Evolutionary conservation across 1,140 invertebrate genomes (phyloP), one percentile per base, ranked within the genome.

Genomic region (Drosophila lacteicornis): DNA sequence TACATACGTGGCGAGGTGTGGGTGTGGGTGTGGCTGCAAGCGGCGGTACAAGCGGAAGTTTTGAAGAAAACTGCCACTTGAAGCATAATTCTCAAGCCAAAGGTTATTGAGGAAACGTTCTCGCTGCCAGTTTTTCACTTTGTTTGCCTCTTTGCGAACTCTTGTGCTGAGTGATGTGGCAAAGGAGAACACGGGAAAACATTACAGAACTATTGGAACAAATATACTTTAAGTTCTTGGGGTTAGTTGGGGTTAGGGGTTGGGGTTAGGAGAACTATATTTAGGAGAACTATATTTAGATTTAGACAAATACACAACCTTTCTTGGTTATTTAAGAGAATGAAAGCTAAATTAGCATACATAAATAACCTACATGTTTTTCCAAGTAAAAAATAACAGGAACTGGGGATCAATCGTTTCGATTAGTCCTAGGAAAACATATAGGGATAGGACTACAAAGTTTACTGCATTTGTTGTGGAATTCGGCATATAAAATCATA

Each of bases 71-170:
- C 67, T 42, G 53, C 70, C 71, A 77, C 76, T 86, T 79, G 78
- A 76, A 58, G 56, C 83, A 87, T 80, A 76, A 75, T 87, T 85
- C 86, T 45, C 59, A 47, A 75, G 56, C 56, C 67, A 63, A 75
- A 68, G 75, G 55, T 74, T 76, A 82, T 87, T 47, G 66, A 86
- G 82, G 79, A 85, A 85, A 65, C 68, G 60, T 70, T 81, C 33
- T 40, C 76, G 60, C 56, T 33, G 43, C 57, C 66, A 40, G 46
- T 77, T 65, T 68, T 62, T 25, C 36, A 42, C 36, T 19, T 63
- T 70, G 67, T 70, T 67, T 70, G 63, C 67, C 63, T 22, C 36
- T 70, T 69, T 60, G 33, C n/a, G n/a, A 25, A 25, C 42, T 22
- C 53, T 73, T 50, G 38, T 22, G 36, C 12, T 49, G 45, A 67